Evolutionary conservation across 2,888 invertebrate genomes (phyloP).

Genomic region (Platypus cylindrus): DNA sequence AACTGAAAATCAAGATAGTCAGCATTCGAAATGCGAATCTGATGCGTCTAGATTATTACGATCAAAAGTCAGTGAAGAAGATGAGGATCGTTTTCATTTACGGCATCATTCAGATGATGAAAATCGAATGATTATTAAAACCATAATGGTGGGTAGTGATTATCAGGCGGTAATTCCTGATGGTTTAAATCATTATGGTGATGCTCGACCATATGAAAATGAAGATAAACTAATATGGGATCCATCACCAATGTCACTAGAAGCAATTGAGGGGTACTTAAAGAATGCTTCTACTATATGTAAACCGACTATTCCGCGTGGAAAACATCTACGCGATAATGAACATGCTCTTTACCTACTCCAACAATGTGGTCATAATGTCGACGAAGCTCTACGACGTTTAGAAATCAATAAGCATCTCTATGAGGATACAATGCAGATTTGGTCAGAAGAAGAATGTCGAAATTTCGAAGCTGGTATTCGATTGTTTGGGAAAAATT

Average conservation of each 20-base stretch:
- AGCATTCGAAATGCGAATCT: constrained; percentile 33
- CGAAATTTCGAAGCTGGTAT: constrained; percentile 88
- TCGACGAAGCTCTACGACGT: constrained; percentile 79
- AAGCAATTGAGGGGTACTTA: constrained; percentile 69
- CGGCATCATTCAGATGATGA: constrained; percentile 77
- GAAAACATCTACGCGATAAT: constrained; percentile 72
- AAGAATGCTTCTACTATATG: constrained; percentile 39
- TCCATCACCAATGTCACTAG: constrained; percentile 60
- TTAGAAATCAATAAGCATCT: constrained; percentile 38
- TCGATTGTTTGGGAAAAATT: constrained; percentile 77
- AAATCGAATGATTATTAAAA: constrained; percentile 61
- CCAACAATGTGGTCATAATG: constrained; percentile 88
- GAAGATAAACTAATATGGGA: constrained; percentile 94
- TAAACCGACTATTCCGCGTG: constrained; percentile 49
- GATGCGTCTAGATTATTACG: constrained; percentile 41
- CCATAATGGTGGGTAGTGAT: constrained; percentile 92
- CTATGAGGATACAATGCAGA: constrained; percentile 43
- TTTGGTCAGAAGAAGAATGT: constrained; percentile 95
- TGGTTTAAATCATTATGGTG: constrained; percentile 83
- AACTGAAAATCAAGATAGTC: constrained; percentile 33
- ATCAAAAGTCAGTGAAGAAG: constrained; percentile 58
- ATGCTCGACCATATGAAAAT: constrained; percentile 86
- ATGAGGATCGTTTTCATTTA: constrained; percentile 56
- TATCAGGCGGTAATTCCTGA: constrained; percentile 91
- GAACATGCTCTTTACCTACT: constrained; percentile 82